phyloP scores from a whole-genome alignment of 1,140 invertebrate genomes.

The Neodiprion lecontei region DNA sequence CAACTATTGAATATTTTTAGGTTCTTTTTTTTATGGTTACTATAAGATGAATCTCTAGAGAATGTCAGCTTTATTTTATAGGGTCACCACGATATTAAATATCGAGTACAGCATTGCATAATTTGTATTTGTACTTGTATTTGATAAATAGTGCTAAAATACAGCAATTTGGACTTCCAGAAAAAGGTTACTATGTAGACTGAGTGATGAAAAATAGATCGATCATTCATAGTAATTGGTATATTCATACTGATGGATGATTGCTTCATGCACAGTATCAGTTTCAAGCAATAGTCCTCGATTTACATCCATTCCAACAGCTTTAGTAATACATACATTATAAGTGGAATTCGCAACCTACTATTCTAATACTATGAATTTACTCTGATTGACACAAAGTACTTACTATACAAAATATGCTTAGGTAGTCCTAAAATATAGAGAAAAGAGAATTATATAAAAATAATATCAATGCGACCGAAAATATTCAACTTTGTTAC shows the following conservation, averaged over 20 bases:
- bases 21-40: too few relatives aligned
- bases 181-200: not conserved
- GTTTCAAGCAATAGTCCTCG: too few relatives aligned
- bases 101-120: too few relatives aligned
- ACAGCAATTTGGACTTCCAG: not conserved
- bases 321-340: too few relatives aligned
- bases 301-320: too few relatives aligned
- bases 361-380: not conserved
- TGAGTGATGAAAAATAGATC: conserved; percentile 18
- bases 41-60: too few relatives aligned
- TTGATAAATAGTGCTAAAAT: not conserved
- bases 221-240: not conserved
- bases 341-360: not conserved
- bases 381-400: conserved; percentile 26
- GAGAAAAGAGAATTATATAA: conserved; percentile 41
- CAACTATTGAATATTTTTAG: too few relatives aligned
- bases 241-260: not conserved
- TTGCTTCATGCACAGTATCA: not conserved
- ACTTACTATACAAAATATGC: conserved; percentile 60
- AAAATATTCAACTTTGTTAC: too few relatives aligned
- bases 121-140: too few relatives aligned
- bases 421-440: conserved; percentile 57
- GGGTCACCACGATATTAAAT: too few relatives aligned
- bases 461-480: conserved; percentile 9
- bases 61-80: too few relatives aligned